These are phyloP conservation scores for Gobio occitaniae DNA, from an alignment of 2,797 vertebrate genomes.

Conservation along the genomic window DNA sequence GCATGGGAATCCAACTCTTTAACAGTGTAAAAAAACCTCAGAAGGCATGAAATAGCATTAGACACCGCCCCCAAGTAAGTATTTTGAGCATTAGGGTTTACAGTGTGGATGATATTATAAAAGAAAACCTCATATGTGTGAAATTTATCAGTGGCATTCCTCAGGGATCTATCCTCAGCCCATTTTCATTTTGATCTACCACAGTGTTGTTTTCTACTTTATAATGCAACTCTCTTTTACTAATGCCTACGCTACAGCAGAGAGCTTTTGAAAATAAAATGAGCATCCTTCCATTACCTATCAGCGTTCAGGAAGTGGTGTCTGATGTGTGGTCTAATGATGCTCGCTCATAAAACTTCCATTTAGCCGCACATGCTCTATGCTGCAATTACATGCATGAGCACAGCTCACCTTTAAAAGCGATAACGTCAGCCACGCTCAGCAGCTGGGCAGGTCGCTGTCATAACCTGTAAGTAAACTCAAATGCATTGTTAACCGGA, in stretches of 20 bases:
- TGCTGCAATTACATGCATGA: conserved; percentile 50
- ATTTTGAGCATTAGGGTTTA: no score
- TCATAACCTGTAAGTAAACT: conserved; percentile 44
- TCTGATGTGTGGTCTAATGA: conserved; percentile 46
- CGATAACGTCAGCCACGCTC: conserved; percentile 25
- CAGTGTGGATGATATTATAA: background rate
- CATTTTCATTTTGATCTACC: conserved; percentile 39
- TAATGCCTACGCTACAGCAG: conserved; percentile 23
- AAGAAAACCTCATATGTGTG: background rate
- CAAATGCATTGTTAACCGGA: conserved; percentile 21
- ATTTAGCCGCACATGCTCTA: conserved; percentile 27
- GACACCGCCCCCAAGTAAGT: no score
- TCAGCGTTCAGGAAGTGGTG: conserved; percentile 5
- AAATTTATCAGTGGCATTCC: conserved; percentile 25
- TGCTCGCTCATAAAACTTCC: conserved; percentile 44
- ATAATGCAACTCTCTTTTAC: background rate
- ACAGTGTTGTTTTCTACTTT: conserved; percentile 23
- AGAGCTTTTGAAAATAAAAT: conserved; percentile 45
- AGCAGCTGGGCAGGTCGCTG: conserved; percentile 19
- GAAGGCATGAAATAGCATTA: no score
- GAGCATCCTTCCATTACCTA: conserved; percentile 27
- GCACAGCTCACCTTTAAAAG: conserved; percentile 43
- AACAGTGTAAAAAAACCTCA: no score
- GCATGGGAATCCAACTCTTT: no score
- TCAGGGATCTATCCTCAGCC: background rate